Base-by-base conservation (phyloP, 2,888 invertebrate genomes). In the Druceiella hillmani region DNA sequence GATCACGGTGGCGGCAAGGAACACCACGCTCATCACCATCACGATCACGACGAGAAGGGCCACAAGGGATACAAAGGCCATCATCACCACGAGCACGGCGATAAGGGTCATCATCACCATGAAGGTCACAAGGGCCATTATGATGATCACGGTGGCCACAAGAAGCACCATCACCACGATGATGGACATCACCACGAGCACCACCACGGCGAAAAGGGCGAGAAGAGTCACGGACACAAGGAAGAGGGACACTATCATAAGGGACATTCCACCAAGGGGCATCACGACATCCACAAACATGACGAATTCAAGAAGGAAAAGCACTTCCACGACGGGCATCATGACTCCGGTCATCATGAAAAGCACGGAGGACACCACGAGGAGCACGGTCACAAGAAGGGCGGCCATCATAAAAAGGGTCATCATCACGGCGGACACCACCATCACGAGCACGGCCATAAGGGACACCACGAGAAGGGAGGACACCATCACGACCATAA, bases 241-340 rank as follows among this genome's bases (percentile, higher is more conserved):
- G 72, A 70, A 43, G 60, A 70, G 47, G 87, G 87, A 2, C 77
- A 79, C 49, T 88, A 82, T 60, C 84, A 85, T 47, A 89, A 89
- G 55, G 88, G 88, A 1, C 87, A 89, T 62, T 83, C 81, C 50
- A 88, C 87, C 47, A 86, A 89, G 58, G 87, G 89, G 39, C 86
- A 87, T 51, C 89, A 89, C 55, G 83, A 87, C 50, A 79, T 88
- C 3, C 87, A 89, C 63, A 89, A 89, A 57, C 67, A 84, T 48
- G 86, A 89, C 60, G 89, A 89, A 63, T 87, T 79, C 64, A 86
- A 87, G 59, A 88, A 89, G 57, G 83, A 88, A 53, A 87, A 88
- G 55, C 85, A 89, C 56, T 88, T 86, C 78, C 87, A 81, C 58
- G 87, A 89, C 52, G 81, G 88, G 55, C 82, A 86, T 53, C 85